Percentiles rank a stretch among this genome's conserved stretches.
These are phyloP conservation scores for Dufourea novaeangliae DNA, from an alignment of 1,140 invertebrate genomes.

Conservation along the genomic window DNA sequence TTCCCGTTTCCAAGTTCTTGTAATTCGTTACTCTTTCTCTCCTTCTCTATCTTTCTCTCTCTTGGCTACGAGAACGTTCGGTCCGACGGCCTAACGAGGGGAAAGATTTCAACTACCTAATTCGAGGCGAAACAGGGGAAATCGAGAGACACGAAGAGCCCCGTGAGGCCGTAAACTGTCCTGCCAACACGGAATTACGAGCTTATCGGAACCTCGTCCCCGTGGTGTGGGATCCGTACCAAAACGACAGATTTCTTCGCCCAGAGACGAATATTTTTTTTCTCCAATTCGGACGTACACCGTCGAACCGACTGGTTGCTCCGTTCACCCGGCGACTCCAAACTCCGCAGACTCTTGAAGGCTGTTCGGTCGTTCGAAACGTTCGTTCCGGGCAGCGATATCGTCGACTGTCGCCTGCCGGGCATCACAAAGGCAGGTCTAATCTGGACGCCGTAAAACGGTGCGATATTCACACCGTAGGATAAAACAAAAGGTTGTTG, in stretches of 20 bases:
- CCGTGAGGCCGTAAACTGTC: constrained; percentile 1
- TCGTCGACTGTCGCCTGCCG: constrained; percentile 44
- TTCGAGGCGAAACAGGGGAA: constrained; percentile 30
- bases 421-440: constrained; percentile 68
- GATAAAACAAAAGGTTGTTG: constrained; percentile 76
- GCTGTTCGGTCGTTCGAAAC: neutral
- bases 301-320: neutral
- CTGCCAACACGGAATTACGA: constrained; percentile 6
- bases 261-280: neutral
- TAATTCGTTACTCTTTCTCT: constrained; percentile 41
- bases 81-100: constrained; percentile 35
- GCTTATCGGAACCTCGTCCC: neutral
- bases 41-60: neutral
- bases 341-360: neutral
- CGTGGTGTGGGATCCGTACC: neutral
- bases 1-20: constrained; percentile 10
- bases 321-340: neutral
- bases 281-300: neutral
- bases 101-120: constrained; percentile 42
- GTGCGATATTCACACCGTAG: constrained; percentile 75
- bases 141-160: neutral
- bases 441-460: constrained; percentile 74
- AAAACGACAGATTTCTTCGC: neutral
- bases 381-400: neutral
- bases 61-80: neutral